Evolutionary conservation across 2,888 invertebrate species (phyloP).

Genomic region (Drosophila prostipennis): DNA sequence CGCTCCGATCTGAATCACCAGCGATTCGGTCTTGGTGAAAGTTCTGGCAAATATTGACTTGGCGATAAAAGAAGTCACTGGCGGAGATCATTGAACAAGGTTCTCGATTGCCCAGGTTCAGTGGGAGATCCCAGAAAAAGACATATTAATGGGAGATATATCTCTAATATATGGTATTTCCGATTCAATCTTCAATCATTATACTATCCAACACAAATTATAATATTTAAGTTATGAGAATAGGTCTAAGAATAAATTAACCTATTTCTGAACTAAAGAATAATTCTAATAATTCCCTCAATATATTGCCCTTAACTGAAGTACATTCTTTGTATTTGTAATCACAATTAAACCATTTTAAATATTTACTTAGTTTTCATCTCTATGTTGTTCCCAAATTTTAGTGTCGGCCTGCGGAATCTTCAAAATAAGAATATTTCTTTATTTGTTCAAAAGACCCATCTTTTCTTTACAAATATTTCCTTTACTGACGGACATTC

Average conservation of each 20-base stretch:
- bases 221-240: no score
- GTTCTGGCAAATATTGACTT: slow-evolving; percentile 56
- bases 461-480: background rate
- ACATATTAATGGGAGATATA: background rate
- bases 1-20: slow-evolving; percentile 51
- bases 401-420: no score
- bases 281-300: no score
- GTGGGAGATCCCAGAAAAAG: background rate
- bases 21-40: slow-evolving; percentile 52
- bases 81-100: slow-evolving; percentile 21
- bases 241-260: no score
- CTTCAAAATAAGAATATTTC: background rate
- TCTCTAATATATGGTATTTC: background rate
- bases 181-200: background rate
- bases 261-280: no score
- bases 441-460: background rate
- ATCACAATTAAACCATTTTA: no score
- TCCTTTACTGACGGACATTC: background rate
- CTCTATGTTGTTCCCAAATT: no score
- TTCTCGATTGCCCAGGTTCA: background rate
- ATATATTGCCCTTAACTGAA: no score
- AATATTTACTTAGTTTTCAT: no score
- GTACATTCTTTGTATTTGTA: no score
- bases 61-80: slow-evolving; percentile 42
- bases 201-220: no score